Conservation (phyloP, 2,797 vertebrate species). For the Hirundo rustica region DNA sequence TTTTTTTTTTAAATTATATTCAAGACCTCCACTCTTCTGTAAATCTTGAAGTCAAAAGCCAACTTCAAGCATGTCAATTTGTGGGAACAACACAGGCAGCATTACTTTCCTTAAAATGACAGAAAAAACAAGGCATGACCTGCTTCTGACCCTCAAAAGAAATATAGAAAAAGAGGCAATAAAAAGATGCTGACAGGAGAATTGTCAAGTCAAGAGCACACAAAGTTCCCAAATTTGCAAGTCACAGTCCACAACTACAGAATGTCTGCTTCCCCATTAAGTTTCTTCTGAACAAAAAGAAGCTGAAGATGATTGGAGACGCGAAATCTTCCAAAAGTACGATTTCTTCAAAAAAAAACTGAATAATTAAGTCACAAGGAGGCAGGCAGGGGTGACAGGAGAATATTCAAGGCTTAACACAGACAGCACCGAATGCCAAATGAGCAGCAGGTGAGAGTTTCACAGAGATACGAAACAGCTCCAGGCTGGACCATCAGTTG, state of each 20-base stretch:
- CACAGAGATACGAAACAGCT: neutral
- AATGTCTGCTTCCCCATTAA: neutral
- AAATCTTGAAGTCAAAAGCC: neutral
- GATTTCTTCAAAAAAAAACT: neutral
- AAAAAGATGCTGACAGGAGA: neutral
- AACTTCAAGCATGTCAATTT: neutral
- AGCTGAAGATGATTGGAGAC: neutral
- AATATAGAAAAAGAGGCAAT: neutral
- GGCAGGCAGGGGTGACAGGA: neutral
- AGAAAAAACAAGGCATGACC: neutral
- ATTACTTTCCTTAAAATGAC: neutral
- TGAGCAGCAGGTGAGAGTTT: constrained; percentile 49
- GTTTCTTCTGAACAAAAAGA: neutral
- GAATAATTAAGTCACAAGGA: neutral
- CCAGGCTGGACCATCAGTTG: constrained; percentile 18
- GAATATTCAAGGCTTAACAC: neutral
- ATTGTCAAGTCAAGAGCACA: neutral
- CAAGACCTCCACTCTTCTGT: neutral
- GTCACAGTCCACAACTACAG: neutral
- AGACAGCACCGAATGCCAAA: neutral
- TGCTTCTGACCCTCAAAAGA: neutral
- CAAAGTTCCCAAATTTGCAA: neutral
- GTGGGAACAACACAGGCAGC: neutral
- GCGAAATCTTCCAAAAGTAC: neutral
- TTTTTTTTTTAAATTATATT: neutral